Evolutionary conservation across 2,113 vertebrate species (phyloP), one percentile per base, ranked within the genome.

Genomic region (Psophia crepitans): DNA sequence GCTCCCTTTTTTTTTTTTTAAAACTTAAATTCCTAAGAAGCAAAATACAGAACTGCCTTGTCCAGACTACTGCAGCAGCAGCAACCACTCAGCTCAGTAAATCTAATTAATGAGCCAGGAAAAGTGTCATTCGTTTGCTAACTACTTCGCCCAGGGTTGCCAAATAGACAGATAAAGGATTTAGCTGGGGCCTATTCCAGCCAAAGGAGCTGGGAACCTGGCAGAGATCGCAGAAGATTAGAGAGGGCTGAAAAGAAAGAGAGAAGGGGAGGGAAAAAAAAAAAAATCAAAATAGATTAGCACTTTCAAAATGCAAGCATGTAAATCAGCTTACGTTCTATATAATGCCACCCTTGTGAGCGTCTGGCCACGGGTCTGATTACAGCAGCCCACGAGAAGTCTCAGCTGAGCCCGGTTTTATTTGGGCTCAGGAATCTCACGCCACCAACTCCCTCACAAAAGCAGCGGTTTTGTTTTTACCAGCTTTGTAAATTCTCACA

Each of bases 141-240:
- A 93, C 78, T 84, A 17, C 89, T 95, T 93, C 22, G 6, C 57
- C 75, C 70, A 28, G 73, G 69, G 75, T 74, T 97, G 96, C 96
- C 96, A 97, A 95, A 94, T 66, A 97, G 97, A 97, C 95, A 97
- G 95, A 97, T 97, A 95, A 97, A 97, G 91, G 95, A 83, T 95
- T 97, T 76, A 73, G 74, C 89, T 69, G 90, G 84, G 68, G 92
- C 56, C 58, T 43, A 11, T 80, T 95, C 87, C 95, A 95, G 91
- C 80, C 90, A 89, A 65, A 89, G 65, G 80, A 96, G 92, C 94
- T 97, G 95, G 97, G 96, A 97, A 96, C 91, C 95, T 96, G 93
- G 94, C 96, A 96, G 65, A 63, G 56, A 81, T 39, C 8, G 11
- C 63, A 87, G 76, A 69, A 96, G 94, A 96, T 95, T 95, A 96